A percentile compares a stretch with the other conserved stretches of the same genome.
phyloP scores from a whole-genome alignment of 2,888 invertebrate genomes.

The Seladonia tumulorum region DNA sequence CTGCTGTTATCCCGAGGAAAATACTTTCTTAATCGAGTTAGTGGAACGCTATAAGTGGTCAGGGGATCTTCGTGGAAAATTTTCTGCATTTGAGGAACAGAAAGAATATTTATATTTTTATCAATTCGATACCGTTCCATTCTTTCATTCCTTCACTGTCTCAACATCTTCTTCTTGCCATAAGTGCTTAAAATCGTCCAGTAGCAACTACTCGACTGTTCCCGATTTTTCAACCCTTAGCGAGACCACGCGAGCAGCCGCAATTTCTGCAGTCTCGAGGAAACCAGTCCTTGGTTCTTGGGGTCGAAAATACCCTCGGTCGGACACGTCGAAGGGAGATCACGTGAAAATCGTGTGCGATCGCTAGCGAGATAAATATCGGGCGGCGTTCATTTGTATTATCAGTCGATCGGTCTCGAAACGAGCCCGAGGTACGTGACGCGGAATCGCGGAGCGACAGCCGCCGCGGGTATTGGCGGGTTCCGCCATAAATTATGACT shows the following conservation, averaged over 20 bases:
- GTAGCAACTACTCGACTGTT: background rate
- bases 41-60: too few species aligned
- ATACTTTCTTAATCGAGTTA: too few species aligned
- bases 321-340: background rate
- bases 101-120: too few species aligned
- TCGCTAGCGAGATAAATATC: conserved; percentile 43
- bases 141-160: too few species aligned
- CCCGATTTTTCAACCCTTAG: background rate
- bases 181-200: background rate
- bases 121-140: too few species aligned
- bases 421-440: conserved; percentile 47
- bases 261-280: background rate
- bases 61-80: too few species aligned
- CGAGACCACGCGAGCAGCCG: background rate
- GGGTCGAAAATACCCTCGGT: background rate
- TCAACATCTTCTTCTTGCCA: background rate
- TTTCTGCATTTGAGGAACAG: too few species aligned
- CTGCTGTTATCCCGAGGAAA: too few species aligned
- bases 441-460: conserved; percentile 29
- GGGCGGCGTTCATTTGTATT: conserved; percentile 20
- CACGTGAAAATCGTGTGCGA: background rate
- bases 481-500: conserved; percentile 68
- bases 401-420: conserved; percentile 48
- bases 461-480: conserved; percentile 38
- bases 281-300: background rate